These are phyloP conservation scores for Rhinophrynus dorsalis DNA, from an alignment of 2,797 vertebrate species.

Conservation along the genomic window DNA sequence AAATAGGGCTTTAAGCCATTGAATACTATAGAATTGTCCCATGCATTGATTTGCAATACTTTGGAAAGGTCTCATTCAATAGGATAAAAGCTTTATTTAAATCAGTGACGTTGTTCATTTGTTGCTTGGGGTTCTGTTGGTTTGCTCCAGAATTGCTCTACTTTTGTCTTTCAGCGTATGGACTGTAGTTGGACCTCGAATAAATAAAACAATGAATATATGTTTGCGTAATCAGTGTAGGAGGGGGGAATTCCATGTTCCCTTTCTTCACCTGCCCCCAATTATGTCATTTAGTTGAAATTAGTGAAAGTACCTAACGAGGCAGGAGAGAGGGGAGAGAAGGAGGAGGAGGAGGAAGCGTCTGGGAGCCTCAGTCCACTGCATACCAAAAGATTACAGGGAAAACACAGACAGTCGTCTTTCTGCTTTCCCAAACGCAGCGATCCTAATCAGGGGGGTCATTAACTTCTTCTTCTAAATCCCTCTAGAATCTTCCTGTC, in stretches of 20 bases:
- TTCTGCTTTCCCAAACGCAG: slow-evolving; percentile 19
- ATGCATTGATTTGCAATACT: too few species aligned
- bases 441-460: slow-evolving; percentile 37
- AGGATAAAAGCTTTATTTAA: too few species aligned
- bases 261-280: slow-evolving; percentile 41
- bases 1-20: too few species aligned
- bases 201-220: not conserved
- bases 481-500: slow-evolving; percentile 35
- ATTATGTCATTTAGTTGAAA: slow-evolving; percentile 45
- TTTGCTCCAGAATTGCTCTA: too few species aligned
- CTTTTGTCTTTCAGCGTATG: too few species aligned
- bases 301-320: slow-evolving; percentile 44
- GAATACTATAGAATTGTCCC: too few species aligned
- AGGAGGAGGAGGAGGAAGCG: slow-evolving; percentile 12
- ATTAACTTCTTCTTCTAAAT: slow-evolving; percentile 40
- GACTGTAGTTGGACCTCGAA: too few species aligned
- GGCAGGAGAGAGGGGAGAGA: not conserved
- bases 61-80: too few species aligned
- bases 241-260: slow-evolving; percentile 35
- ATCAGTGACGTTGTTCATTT: too few species aligned
- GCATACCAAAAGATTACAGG: slow-evolving; percentile 42
- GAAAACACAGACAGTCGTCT: slow-evolving; percentile 35
- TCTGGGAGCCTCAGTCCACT: not conserved
- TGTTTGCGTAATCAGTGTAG: not conserved
- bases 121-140: too few species aligned